Evolutionary conservation across 2,113 vertebrate genomes (phyloP).

Genomic region (Festucalex cinctus): DNA sequence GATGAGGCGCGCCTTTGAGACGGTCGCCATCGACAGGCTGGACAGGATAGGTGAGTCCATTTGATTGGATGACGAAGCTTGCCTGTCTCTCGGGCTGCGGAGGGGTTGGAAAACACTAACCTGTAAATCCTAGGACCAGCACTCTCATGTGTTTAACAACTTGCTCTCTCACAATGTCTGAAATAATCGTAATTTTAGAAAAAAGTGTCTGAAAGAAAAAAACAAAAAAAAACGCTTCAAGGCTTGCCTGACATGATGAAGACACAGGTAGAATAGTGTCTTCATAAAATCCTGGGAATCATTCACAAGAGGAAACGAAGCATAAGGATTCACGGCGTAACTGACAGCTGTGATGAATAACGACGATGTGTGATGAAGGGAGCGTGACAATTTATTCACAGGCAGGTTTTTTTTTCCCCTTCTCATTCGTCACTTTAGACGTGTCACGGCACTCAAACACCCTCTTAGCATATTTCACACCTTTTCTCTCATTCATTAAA

Average conservation of each 20-base stretch:
- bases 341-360: conserved; percentile 36
- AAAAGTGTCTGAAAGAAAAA: conserved; percentile 5
- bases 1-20: conserved; percentile 97
- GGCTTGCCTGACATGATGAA: conserved; percentile 1
- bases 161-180: background rate
- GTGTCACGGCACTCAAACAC: background rate
- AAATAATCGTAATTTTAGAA: background rate
- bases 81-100: too few species aligned
- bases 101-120: too few species aligned
- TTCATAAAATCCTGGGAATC: conserved; percentile 7
- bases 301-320: conserved; percentile 29
- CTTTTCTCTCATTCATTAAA: background rate
- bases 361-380: background rate
- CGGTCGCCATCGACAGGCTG: conserved; percentile 93
- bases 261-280: background rate
- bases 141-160: background rate
- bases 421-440: background rate
- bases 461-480: conserved; percentile 1
- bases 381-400: conserved; percentile 19
- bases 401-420: conserved; percentile 8
- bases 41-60: conserved; percentile 86
- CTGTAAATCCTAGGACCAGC: too few species aligned
- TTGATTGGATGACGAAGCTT: too few species aligned
- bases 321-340: background rate
- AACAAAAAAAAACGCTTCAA: background rate